These are phyloP conservation scores for Acrocephalus arundinaceus DNA, from an alignment of 2,113 vertebrate species.

Conservation along the genomic window DNA sequence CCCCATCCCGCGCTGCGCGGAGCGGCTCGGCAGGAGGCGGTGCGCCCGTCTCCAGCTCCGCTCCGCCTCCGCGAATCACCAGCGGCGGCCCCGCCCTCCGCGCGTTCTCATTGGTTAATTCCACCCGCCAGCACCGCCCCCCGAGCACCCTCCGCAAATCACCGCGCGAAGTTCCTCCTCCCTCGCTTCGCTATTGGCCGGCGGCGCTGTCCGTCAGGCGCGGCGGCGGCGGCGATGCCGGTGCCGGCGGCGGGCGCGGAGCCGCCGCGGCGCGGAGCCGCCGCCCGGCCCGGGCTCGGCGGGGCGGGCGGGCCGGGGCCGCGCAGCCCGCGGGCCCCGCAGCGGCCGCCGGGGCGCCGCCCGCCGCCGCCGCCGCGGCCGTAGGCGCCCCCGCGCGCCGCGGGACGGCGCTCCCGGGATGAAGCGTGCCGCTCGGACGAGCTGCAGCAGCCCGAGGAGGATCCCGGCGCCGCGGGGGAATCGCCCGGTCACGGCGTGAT, in stretches of 20 bases:
- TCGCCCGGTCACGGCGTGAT: conserved; percentile 57
- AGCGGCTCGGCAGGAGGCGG: background rate
- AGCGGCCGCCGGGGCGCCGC: background rate
- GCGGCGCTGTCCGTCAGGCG: background rate
- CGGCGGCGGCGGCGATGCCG: background rate
- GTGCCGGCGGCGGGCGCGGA: background rate
- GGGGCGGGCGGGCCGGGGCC: too few species aligned
- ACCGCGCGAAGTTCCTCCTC: fast-evolving
- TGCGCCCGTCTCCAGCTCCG: background rate
- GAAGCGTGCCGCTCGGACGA: conserved; percentile 83
- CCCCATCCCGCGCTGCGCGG: background rate
- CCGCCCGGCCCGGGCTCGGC: too few species aligned
- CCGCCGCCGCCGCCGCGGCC: background rate
- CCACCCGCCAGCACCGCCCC: fast-evolving
- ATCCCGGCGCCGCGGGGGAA: conserved; percentile 66
- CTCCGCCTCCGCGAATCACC: background rate
- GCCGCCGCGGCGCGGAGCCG: too few species aligned
- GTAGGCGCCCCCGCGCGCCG: background rate
- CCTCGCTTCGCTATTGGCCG: background rate
- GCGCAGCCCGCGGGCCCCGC: too few species aligned
- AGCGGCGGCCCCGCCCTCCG: background rate
- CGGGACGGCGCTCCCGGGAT: conserved; percentile 66
- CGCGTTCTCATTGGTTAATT: background rate
- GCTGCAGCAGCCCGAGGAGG: conserved; percentile 75
- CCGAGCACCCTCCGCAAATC: background rate